phyloP scores from a whole-genome alignment of 1,140 invertebrate species.

The Heliconius nattereri region DNA sequence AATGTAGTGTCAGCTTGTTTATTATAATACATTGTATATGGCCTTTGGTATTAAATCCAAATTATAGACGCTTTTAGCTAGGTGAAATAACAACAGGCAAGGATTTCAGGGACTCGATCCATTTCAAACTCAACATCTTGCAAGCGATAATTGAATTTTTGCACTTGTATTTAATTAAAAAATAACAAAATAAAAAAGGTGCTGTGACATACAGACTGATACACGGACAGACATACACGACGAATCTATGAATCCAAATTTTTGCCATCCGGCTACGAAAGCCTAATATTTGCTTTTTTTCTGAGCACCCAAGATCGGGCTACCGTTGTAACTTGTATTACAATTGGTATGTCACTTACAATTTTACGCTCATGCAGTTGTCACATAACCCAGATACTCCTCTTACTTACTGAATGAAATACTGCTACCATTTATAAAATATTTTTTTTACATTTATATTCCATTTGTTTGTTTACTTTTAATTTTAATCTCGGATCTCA shows the following conservation, averaged over 20 bases:
- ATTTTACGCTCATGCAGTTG: neutral
- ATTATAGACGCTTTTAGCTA: neutral
- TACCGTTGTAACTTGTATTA: too few species aligned
- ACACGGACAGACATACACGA: too few species aligned
- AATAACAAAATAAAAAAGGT: too few species aligned
- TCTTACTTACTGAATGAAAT: neutral
- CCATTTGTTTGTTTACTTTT: neutral
- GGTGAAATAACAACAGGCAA: neutral
- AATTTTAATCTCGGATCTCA: too few species aligned
- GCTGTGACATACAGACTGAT: too few species aligned
- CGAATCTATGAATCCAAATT: too few species aligned
- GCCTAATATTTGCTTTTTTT: too few species aligned
- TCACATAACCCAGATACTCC: neutral
- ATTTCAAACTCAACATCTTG: too few species aligned
- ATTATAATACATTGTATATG: neutral
- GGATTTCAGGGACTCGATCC: neutral
- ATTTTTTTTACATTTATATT: neutral
- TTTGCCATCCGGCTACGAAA: too few species aligned
- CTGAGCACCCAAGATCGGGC: neutral
- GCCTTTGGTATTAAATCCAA: neutral
- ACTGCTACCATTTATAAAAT: neutral
- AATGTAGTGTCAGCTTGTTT: neutral
- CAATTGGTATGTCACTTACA: neutral
- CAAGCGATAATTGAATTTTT: too few species aligned
- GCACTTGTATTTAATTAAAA: too few species aligned